A percentile compares a stretch with the other conserved stretches of the same genome.
Evolutionary conservation across 2,113 vertebrate genomes (phyloP).

Genomic region (Ascaphus truei): DNA sequence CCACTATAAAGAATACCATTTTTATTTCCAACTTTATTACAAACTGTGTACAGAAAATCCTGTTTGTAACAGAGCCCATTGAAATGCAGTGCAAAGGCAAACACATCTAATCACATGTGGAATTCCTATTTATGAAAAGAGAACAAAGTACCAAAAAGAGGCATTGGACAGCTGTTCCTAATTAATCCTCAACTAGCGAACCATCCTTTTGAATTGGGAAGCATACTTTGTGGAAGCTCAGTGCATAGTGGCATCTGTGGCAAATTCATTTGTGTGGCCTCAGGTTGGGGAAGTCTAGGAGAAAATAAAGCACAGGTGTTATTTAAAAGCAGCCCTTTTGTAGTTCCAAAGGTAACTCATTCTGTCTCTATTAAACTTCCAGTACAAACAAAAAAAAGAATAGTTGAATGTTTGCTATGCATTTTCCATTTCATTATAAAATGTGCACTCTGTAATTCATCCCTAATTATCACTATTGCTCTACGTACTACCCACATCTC

Average conservation of each 20-base stretch:
- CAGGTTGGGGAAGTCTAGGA: no score
- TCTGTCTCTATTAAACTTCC: no score
- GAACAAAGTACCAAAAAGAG: neutral
- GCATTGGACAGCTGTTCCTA: neutral
- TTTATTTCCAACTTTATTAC: conserved; percentile 20
- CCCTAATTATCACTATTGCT: no score
- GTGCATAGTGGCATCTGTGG: neutral
- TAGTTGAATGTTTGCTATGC: no score
- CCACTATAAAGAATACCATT: conserved; percentile 12
- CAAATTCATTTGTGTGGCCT: neutral
- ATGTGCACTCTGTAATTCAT: no score
- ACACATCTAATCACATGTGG: neutral
- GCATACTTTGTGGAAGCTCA: neutral
- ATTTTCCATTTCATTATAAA: no score
- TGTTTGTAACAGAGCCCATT: neutral
- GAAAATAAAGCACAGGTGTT: no score
- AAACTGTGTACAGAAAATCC: neutral
- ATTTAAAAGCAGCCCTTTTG: no score
- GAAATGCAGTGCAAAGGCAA: conserved; percentile 12
- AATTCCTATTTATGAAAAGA: neutral
- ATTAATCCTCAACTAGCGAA: neutral
- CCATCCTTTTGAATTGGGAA: neutral
- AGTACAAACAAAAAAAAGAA: no score
- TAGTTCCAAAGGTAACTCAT: no score
- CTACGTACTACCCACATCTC: no score